Evolutionary conservation across 2,113 vertebrate genomes (phyloP).

Genomic region (Protobothrops flavoviridis): DNA sequence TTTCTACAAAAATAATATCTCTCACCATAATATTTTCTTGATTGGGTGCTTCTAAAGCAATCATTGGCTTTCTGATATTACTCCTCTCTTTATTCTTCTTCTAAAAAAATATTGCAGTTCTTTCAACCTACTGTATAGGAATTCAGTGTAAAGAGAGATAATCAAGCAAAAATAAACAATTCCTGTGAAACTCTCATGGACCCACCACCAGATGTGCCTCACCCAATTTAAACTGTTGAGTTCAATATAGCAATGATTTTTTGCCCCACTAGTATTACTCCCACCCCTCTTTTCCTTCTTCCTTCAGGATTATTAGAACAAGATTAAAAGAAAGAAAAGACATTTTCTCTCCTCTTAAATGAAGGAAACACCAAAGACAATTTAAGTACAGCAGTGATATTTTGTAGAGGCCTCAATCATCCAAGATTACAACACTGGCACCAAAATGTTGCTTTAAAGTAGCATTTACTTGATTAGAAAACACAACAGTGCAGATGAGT

Average conservation of each 20-base stretch:
- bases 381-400: not conserved
- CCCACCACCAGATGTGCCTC: not conserved
- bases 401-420: not conserved
- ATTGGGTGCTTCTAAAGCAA: not conserved
- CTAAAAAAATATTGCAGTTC: not conserved
- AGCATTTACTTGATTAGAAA: not conserved
- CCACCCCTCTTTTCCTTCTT: not conserved
- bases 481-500: not conserved
- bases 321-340: not conserved
- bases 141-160: constrained; percentile 19
- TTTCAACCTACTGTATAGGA: not conserved
- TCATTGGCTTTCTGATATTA: not conserved
- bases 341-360: not conserved
- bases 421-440: not conserved
- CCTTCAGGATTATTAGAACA: not conserved
- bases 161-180: constrained; percentile 7
- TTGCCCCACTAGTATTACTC: not conserved
- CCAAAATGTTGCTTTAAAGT: not conserved
- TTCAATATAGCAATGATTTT: not conserved
- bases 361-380: not conserved
- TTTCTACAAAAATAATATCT: not conserved
- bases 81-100: not conserved
- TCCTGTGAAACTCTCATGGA: not conserved
- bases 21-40: not conserved
- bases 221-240: not conserved